Percentiles rank a stretch among this genome's conserved stretches.
Evolutionary conservation across 2,888 invertebrate genomes (phyloP).

Genomic region (Cosmia trapezina): DNA sequence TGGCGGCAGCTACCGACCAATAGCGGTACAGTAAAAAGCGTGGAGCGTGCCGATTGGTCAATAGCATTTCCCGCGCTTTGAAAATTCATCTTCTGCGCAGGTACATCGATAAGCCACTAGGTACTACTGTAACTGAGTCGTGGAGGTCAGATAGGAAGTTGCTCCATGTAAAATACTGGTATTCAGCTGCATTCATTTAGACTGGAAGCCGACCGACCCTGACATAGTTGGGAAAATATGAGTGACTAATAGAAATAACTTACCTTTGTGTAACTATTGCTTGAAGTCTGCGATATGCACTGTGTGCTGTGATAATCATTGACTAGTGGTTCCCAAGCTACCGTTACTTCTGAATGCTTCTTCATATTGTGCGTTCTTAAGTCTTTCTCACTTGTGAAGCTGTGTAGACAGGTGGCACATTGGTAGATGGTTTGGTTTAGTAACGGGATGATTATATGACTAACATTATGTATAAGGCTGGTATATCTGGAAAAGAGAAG

Average conservation of each 20-base stretch:
- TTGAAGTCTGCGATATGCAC: neutral
- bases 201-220: too few relatives aligned
- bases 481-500: constrained; percentile 67
- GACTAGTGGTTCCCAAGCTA: neutral
- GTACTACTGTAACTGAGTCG: too few relatives aligned
- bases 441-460: constrained; percentile 77
- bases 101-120: too few relatives aligned
- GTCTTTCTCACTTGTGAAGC: constrained; percentile 65
- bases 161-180: too few relatives aligned
- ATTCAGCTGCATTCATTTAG: too few relatives aligned
- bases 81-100: too few relatives aligned
- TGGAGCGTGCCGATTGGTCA: too few relatives aligned
- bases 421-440: constrained; percentile 61
- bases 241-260: neutral
- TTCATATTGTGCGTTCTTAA: constrained; percentile 59
- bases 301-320: constrained; percentile 8
- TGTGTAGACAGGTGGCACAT: constrained; percentile 65
- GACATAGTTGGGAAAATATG: neutral
- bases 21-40: too few relatives aligned
- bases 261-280: neutral
- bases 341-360: constrained; percentile 53
- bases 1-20: too few relatives aligned
- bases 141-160: too few relatives aligned
- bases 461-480: constrained; percentile 70
- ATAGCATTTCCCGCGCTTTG: too few relatives aligned